phyloP scores from a whole-genome alignment of 1,140 invertebrate species.

The Orius insidiosus region DNA sequence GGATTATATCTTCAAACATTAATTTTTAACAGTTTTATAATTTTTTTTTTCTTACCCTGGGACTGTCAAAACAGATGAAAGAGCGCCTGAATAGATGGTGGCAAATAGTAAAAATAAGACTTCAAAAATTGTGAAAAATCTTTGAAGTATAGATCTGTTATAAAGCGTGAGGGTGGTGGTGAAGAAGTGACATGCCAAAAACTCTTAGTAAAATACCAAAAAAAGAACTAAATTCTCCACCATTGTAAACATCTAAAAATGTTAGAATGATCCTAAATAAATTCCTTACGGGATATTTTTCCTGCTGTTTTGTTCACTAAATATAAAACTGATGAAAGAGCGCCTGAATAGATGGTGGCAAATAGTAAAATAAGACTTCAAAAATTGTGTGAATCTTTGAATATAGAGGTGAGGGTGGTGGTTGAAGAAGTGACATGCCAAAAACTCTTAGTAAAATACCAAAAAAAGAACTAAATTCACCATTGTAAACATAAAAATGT shows the following conservation, averaged over 20 bases:
- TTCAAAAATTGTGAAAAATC: constrained; percentile 14
- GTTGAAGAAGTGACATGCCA: constrained; percentile 10
- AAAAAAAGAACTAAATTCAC: constrained; percentile 7
- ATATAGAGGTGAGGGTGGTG: constrained; percentile 5
- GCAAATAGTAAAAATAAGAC: constrained; percentile 8
- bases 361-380: constrained; percentile 10
- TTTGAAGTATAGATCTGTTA: constrained; percentile 8
- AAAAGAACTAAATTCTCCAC: constrained; percentile 8
- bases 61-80: constrained; percentile 11
- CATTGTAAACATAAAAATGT: background rate
- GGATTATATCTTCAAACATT: constrained; percentile 20
- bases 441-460: constrained; percentile 8
- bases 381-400: constrained; percentile 11
- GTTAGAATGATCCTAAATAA: background rate
- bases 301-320: constrained; percentile 1
- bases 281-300: constrained; percentile 5
- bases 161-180: constrained; percentile 7
- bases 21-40: background rate
- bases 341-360: constrained; percentile 3
- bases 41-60: constrained; percentile 12
- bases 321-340: constrained; percentile 9
- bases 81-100: constrained; percentile 3
- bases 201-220: constrained; percentile 6
- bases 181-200: constrained; percentile 9
- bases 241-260: background rate